Evolutionary conservation across 2,113 vertebrate genomes (phyloP).

Genomic region (Cryptotis parvus): DNA sequence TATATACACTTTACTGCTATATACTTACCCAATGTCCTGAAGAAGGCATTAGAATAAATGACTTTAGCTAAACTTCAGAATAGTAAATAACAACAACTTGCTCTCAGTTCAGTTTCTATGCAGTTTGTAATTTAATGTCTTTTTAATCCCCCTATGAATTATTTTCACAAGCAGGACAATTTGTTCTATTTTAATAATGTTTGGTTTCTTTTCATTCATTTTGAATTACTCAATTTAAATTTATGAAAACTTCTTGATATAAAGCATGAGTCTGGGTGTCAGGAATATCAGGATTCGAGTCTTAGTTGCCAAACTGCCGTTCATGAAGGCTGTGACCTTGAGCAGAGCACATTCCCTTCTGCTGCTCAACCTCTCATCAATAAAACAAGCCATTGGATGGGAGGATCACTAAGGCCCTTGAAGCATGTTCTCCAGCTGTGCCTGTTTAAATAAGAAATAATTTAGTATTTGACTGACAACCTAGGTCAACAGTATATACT

Average conservation of each 20-base stretch:
- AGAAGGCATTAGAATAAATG: constrained; percentile 41
- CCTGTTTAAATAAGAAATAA: constrained; percentile 75
- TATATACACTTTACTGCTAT: background rate
- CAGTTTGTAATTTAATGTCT: constrained; percentile 52
- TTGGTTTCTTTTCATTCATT: constrained; percentile 64
- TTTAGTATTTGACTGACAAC: constrained; percentile 76
- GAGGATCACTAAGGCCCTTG: constrained; percentile 49
- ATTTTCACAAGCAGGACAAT: constrained; percentile 62
- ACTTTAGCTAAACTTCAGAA: background rate
- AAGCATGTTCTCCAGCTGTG: constrained; percentile 42
- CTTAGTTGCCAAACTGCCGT: background rate
- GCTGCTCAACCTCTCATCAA: constrained; percentile 67
- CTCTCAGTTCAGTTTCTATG: constrained; percentile 48
- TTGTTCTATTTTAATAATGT: constrained; percentile 69
- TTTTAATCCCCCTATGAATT: constrained; percentile 65
- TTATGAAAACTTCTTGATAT: constrained; percentile 64
- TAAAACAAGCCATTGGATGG: constrained; percentile 66
- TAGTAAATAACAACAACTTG: constrained; percentile 18
- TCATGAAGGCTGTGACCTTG: constrained; percentile 60
- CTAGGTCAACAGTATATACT: constrained; percentile 55
- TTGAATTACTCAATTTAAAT: constrained; percentile 73
- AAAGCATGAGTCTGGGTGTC: background rate
- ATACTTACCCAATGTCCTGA: background rate
- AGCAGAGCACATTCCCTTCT: constrained; percentile 32
- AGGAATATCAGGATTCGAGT: constrained; percentile 58